These are phyloP conservation scores for Aeoliscus strigatus DNA, from an alignment of 2,797 vertebrate genomes.

Conservation along the genomic window DNA sequence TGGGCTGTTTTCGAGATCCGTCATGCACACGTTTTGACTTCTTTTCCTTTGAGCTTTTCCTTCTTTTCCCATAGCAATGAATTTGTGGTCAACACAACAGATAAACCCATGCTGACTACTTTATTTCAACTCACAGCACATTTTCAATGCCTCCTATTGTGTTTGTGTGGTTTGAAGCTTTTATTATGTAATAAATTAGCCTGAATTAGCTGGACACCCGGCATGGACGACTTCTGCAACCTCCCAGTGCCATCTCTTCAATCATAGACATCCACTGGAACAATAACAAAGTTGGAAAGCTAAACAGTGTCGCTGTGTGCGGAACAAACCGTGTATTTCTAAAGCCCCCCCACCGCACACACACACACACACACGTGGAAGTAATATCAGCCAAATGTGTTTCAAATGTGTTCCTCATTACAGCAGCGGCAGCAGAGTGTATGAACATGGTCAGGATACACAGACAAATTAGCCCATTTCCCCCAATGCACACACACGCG, in stretches of 20 bases:
- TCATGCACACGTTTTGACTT: too few relatives aligned
- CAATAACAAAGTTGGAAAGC: conserved; percentile 24
- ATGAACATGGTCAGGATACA: conserved; percentile 71
- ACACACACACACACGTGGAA: conserved; percentile 59
- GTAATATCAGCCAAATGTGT: conserved; percentile 62
- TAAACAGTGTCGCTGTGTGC: conserved; percentile 10
- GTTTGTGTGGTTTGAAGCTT: background rate
- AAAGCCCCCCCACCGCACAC: conserved; percentile 1
- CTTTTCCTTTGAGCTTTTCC: too few relatives aligned
- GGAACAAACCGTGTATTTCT: conserved; percentile 38
- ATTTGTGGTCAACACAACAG: too few relatives aligned
- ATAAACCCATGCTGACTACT: too few relatives aligned
- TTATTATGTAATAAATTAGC: too few relatives aligned
- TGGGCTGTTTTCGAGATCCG: too few relatives aligned
- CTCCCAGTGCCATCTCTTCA: background rate
- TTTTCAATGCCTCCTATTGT: background rate
- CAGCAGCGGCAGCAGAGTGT: conserved; percentile 57
- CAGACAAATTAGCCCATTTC: conserved; percentile 75
- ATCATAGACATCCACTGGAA: conserved; percentile 7
- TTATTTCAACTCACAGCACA: background rate
- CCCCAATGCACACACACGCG: conserved; percentile 35
- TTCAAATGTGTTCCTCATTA: conserved; percentile 71
- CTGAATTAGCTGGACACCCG: background rate
- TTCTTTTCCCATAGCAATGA: too few relatives aligned
- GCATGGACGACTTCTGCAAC: background rate